phyloP scores from a whole-genome alignment of 2,888 invertebrate genomes.

The Xestobium rufovillosum region DNA sequence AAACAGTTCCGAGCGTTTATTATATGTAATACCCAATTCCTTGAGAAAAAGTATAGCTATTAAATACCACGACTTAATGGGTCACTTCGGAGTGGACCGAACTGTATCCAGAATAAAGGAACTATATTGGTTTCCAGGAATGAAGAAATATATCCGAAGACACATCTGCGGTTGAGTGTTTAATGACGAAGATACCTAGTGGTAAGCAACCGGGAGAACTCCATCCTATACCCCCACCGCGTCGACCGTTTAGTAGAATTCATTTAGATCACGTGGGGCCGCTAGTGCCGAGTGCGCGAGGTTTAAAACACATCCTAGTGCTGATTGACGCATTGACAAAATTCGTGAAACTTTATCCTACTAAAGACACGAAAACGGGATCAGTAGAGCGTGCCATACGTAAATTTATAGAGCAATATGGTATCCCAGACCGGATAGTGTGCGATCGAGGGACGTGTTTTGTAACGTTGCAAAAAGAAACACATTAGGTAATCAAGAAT shows the following conservation, averaged over 20 bases:
- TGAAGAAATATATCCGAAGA: too few relatives aligned
- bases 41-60: constrained; percentile 1
- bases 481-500: too few relatives aligned
- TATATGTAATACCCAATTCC: background rate
- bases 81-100: background rate
- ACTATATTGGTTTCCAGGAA: constrained; percentile 1
- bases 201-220: too few relatives aligned
- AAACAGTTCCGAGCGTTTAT: background rate
- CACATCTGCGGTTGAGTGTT: too few relatives aligned
- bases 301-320: background rate
- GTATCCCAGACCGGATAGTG: background rate
- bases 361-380: too few relatives aligned
- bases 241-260: background rate
- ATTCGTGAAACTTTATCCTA: background rate
- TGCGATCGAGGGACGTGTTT: constrained; percentile 1
- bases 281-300: background rate
- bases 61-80: background rate
- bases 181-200: too few relatives aligned
- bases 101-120: background rate
- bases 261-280: constrained; percentile 3
- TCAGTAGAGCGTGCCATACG: too few relatives aligned
- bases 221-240: background rate
- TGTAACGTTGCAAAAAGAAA: too few relatives aligned
- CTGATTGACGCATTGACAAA: constrained; percentile 2
- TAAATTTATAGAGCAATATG: constrained; percentile 6